A percentile compares a stretch with the other conserved stretches of the same genome.
phyloP scores from a whole-genome alignment of 2,113 vertebrate species.

The Labeo catla region DNA sequence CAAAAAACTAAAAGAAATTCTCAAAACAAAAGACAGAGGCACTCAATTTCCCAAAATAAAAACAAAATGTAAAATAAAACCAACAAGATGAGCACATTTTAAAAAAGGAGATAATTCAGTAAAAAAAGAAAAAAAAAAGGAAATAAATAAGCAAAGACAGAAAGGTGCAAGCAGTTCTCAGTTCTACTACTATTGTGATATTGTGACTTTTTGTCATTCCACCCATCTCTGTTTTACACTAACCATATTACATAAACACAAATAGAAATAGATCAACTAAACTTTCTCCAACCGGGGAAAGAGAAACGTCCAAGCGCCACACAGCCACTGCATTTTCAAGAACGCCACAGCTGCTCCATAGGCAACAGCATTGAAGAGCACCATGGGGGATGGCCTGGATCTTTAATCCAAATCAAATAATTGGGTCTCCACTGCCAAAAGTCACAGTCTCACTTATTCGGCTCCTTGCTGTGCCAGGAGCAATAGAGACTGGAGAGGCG shows the following conservation, averaged over 20 bases:
- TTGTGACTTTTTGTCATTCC: no score
- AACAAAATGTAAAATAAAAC: not conserved
- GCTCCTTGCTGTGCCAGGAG: constrained; percentile 58
- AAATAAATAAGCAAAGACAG: not conserved
- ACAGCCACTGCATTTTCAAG: constrained; percentile 58
- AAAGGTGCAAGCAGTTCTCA: not conserved
- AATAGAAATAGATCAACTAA: not conserved
- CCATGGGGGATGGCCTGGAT: constrained; percentile 47
- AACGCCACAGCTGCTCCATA: constrained; percentile 30
- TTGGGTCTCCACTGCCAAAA: constrained; percentile 51
- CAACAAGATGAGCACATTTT: not conserved
- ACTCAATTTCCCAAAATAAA: not conserved
- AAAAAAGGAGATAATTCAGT: not conserved
- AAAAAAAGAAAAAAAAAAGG: not conserved
- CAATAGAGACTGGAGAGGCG: not conserved
- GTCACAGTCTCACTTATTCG: constrained; percentile 65
- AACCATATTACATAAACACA: not conserved
- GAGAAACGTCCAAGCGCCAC: not conserved
- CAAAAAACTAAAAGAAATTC: not conserved
- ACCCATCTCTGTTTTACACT: not conserved
- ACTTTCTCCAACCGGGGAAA: not conserved
- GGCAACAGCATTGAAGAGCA: constrained; percentile 54
- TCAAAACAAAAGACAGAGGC: not conserved
- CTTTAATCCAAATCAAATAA: constrained; percentile 69
- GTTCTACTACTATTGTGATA: no score